phyloP scores from a whole-genome alignment of 1,140 invertebrate species.

The Aphidius gifuensis region DNA sequence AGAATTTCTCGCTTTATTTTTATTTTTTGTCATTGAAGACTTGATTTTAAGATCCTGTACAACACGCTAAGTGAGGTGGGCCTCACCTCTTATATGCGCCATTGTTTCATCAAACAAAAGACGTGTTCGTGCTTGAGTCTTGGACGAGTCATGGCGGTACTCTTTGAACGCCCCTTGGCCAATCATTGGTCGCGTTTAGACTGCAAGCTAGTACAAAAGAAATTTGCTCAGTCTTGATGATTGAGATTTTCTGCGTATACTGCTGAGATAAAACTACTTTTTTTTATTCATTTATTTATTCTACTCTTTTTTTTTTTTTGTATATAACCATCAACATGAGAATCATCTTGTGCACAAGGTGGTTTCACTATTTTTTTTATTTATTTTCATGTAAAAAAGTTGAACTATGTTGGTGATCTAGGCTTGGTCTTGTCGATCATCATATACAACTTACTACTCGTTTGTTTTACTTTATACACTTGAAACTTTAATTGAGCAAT shows the following conservation, averaged over 20 bases:
- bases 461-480: too few species aligned
- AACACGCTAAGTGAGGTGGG: constrained; percentile 36
- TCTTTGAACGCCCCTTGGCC: constrained; percentile 53
- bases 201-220: constrained; percentile 42
- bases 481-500: too few species aligned
- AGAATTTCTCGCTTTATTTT: neutral
- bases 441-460: too few species aligned
- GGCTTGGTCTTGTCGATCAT: too few species aligned
- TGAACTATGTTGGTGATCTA: too few species aligned
- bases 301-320: too few species aligned
- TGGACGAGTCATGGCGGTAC: constrained; percentile 50
- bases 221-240: constrained; percentile 38
- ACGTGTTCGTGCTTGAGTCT: constrained; percentile 31
- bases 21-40: constrained; percentile 21
- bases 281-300: too few species aligned
- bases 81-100: constrained; percentile 32
- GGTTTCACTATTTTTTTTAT: too few species aligned
- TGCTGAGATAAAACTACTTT: neutral
- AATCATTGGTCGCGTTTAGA: constrained; percentile 46
- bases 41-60: neutral
- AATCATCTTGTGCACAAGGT: too few species aligned
- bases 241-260: constrained; percentile 41
- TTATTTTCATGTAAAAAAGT: too few species aligned
- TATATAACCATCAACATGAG: too few species aligned
- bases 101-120: constrained; percentile 50